A percentile compares a stretch with the other conserved stretches of the same genome.
phyloP scores from a whole-genome alignment of 2,797 vertebrate genomes.

The Siniperca undulata region DNA sequence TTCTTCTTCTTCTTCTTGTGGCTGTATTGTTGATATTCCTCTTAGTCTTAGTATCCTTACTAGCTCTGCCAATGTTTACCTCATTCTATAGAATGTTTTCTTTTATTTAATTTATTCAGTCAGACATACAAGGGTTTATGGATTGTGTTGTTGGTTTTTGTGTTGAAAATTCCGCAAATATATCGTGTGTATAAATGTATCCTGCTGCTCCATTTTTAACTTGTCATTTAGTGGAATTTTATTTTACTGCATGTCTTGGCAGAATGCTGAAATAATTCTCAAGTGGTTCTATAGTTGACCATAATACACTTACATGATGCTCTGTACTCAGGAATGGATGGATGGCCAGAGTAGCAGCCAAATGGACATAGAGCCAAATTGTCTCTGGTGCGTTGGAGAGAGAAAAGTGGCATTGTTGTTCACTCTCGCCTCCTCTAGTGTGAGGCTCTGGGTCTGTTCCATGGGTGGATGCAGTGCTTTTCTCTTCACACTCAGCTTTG shows the following conservation, averaged over 20 bases:
- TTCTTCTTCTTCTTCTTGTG: neutral
- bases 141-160: no score
- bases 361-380: constrained; percentile 68
- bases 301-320: constrained; percentile 59
- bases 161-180: no score
- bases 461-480: constrained; percentile 62
- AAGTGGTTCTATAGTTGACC: constrained; percentile 62
- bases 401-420: constrained; percentile 71
- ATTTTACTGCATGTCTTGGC: neutral
- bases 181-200: no score
- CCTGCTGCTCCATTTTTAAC: neutral
- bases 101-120: no score
- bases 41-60: neutral
- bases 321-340: constrained; percentile 58
- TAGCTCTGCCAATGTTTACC: neutral
- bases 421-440: constrained; percentile 48
- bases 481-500: constrained; percentile 45
- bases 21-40: neutral
- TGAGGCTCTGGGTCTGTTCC: constrained; percentile 63
- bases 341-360: constrained; percentile 63
- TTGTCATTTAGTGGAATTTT: constrained; percentile 3
- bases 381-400: constrained; percentile 60
- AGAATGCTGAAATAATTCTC: constrained; percentile 43
- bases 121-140: no score
- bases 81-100: neutral